Conservation (phyloP, 2,113 vertebrate species). For the Canis aureus region DNA sequence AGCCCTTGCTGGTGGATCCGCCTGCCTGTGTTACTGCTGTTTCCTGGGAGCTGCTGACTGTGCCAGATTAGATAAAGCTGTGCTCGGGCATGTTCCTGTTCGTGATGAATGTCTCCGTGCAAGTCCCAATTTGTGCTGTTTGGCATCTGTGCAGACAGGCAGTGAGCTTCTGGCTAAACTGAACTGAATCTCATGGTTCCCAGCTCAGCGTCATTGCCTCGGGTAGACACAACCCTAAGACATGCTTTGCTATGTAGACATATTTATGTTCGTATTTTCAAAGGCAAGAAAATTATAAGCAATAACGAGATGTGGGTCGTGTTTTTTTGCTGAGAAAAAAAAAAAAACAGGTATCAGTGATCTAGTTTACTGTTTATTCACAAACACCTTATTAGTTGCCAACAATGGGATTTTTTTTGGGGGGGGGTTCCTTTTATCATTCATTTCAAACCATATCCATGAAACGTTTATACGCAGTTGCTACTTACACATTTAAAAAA, state of each 20-base stretch:
- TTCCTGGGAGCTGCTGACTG: neutral
- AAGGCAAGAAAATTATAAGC: constrained; percentile 21
- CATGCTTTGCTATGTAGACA: neutral
- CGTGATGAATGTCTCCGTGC: neutral
- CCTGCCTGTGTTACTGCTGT: neutral
- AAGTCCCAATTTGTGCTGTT: constrained; percentile 42
- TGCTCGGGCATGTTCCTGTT: neutral
- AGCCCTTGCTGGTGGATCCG: too few species aligned
- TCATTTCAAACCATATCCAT: neutral
- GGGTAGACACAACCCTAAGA: neutral
- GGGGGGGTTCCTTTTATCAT: neutral
- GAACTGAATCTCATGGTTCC: neutral
- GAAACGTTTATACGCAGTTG: neutral
- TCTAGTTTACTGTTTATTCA: constrained; percentile 51
- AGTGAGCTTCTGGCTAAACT: neutral
- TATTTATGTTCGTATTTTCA: neutral
- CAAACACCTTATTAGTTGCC: neutral
- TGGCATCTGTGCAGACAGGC: constrained; percentile 41
- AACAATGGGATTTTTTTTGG: neutral
- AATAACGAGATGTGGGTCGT: neutral
- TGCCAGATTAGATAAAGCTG: neutral
- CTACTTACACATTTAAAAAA: constrained; percentile 47
- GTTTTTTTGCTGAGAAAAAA: neutral
- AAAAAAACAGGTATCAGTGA: neutral
- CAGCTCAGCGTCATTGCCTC: neutral